A percentile compares a stretch with the other conserved stretches of the same genome.
These are phyloP conservation scores for Philopotamus ludificatus DNA, from an alignment of 1,140 invertebrate genomes.

Conservation along the genomic window DNA sequence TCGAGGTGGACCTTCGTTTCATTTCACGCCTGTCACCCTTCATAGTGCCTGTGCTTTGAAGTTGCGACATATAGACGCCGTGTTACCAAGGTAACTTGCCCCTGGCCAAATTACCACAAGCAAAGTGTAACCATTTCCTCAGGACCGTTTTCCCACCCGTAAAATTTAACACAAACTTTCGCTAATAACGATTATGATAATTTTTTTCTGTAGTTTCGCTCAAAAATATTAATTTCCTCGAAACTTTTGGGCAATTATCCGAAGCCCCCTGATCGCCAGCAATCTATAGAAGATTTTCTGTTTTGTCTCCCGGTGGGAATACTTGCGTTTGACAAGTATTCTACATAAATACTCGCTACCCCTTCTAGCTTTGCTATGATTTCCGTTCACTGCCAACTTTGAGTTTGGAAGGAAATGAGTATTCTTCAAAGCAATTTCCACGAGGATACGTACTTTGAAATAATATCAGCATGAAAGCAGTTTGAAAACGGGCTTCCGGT, in stretches of 20 bases:
- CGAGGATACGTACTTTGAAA: conserved; percentile 42
- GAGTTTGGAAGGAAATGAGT: conserved; percentile 41
- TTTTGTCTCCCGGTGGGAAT: conserved; percentile 4
- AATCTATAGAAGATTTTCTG: not conserved
- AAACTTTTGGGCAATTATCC: not conserved
- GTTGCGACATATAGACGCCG: conserved; percentile 8
- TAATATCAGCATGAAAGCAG: conserved; percentile 40
- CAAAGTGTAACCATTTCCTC: not conserved
- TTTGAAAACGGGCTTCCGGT: conserved; percentile 35
- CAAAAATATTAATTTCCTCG: not conserved
- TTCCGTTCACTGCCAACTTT: conserved; percentile 37
- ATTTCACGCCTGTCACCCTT: conserved; percentile 25
- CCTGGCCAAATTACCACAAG: not conserved
- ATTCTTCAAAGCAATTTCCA: conserved; percentile 43
- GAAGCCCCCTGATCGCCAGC: not conserved
- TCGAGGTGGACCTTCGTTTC: conserved; percentile 13
- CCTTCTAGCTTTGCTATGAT: conserved; percentile 30
- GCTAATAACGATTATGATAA: not conserved
- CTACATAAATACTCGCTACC: conserved; percentile 25
- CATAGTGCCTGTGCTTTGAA: not conserved
- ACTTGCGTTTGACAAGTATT: conserved; percentile 39
- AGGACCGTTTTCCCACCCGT: not conserved
- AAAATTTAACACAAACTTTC: not conserved
- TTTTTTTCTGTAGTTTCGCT: not conserved
- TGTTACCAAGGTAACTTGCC: not conserved